Evolutionary conservation across 2,797 vertebrate genomes (phyloP).

Genomic region (Macrochelys suwanniensis): DNA sequence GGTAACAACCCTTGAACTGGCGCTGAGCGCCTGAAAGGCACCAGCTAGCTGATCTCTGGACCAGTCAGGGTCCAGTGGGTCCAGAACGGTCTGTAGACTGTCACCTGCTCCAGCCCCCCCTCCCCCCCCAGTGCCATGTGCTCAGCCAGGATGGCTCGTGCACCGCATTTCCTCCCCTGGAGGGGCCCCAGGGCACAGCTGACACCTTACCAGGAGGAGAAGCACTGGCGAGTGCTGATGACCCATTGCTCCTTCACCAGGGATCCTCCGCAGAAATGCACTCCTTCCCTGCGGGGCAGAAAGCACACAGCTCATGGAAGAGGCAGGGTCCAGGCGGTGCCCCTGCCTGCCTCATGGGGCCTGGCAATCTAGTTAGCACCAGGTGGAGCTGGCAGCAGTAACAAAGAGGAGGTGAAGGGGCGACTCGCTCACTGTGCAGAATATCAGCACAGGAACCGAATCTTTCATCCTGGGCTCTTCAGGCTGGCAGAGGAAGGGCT

Average conservation of each 20-base stretch:
- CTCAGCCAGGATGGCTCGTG: background rate
- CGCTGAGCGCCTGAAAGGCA: too few relatives aligned
- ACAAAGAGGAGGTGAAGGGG: background rate
- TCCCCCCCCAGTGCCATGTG: background rate
- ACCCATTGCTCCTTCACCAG: slow-evolving; percentile 95
- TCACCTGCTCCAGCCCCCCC: too few relatives aligned
- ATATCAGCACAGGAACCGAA: background rate
- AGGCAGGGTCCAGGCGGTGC: background rate
- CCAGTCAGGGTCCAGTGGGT: too few relatives aligned
- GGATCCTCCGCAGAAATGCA: slow-evolving; percentile 96
- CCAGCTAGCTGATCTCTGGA: too few relatives aligned
- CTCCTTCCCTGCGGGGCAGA: slow-evolving; percentile 84
- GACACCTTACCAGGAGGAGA: slow-evolving; percentile 92
- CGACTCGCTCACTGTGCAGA: background rate
- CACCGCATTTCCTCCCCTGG: background rate
- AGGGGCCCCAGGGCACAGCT: background rate
- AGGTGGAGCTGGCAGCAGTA: background rate
- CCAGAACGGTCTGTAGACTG: too few relatives aligned
- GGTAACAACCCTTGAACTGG: too few relatives aligned
- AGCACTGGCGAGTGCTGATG: slow-evolving; percentile 96
- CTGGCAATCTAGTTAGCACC: too few relatives aligned
- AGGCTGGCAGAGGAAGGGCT: background rate
- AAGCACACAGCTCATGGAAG: background rate
- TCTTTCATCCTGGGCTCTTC: background rate
- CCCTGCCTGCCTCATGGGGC: background rate